Evolutionary conservation across 2,797 vertebrate genomes (phyloP).

Genomic region (Gila robusta): DNA sequence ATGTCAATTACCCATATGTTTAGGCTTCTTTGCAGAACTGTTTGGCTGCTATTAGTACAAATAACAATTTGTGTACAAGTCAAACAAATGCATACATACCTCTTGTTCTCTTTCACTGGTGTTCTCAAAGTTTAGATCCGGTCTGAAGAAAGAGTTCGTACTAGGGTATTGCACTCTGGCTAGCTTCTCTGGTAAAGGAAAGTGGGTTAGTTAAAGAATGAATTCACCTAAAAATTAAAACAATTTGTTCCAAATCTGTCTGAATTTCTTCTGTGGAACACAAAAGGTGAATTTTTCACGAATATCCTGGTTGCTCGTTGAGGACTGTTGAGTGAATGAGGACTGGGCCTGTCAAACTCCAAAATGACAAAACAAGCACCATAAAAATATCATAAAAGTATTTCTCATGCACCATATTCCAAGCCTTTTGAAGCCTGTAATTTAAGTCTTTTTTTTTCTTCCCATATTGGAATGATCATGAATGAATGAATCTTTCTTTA

Average conservation of each 20-base stretch:
- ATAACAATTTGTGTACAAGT: background rate
- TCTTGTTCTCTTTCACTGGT: slow-evolving; percentile 86
- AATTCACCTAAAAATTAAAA: background rate
- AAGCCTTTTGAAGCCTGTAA: background rate
- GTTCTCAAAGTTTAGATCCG: slow-evolving; percentile 85
- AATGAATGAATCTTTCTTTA: background rate
- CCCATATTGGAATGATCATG: background rate
- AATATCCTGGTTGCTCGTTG: background rate
- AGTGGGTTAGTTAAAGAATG: slow-evolving; percentile 3
- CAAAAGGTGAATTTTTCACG: background rate
- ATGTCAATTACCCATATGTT: background rate
- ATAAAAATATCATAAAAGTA: background rate
- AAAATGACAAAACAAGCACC: background rate
- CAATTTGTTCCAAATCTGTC: background rate
- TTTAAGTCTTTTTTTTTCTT: background rate
- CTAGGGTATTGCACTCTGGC: slow-evolving; percentile 79
- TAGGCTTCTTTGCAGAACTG: background rate
- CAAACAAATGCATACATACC: slow-evolving; percentile 71
- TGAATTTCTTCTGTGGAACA: background rate
- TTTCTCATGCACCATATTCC: background rate
- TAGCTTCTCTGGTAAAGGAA: slow-evolving; percentile 85
- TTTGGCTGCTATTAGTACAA: background rate
- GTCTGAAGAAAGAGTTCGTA: slow-evolving; percentile 83
- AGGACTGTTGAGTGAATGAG: background rate
- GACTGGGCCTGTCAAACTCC: background rate